These are phyloP conservation scores for Zootoca vivipara DNA, from an alignment of 2,113 vertebrate genomes.

Conservation along the genomic window DNA sequence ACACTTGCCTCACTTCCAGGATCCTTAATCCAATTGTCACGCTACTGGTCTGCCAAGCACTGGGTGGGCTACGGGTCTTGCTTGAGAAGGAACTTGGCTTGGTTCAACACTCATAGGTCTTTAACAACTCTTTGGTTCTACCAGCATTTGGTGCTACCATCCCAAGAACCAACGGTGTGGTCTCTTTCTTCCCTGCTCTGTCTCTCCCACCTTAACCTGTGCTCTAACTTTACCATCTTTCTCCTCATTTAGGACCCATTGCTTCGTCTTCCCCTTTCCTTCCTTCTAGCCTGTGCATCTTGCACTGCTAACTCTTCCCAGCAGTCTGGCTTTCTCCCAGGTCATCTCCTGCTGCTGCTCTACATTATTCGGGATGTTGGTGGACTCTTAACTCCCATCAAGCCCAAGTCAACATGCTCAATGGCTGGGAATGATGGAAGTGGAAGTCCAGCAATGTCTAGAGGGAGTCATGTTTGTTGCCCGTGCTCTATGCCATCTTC, in stretches of 20 bases:
- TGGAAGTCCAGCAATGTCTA: too few relatives aligned
- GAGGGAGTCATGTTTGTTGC: too few relatives aligned
- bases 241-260: not conserved
- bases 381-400: too few relatives aligned
- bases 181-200: not conserved
- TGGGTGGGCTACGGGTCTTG: not conserved
- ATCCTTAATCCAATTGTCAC: not conserved
- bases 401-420: not conserved
- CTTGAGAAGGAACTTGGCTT: not conserved
- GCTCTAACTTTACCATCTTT: not conserved
- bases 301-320: not conserved
- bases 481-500: too few relatives aligned
- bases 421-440: not conserved
- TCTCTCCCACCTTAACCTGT: too few relatives aligned
- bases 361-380: not conserved
- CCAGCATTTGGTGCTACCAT: not conserved
- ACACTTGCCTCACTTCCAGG: not conserved
- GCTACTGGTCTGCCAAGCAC: not conserved
- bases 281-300: not conserved
- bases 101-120: too few relatives aligned
- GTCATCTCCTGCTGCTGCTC: not conserved
- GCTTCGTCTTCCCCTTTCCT: not conserved
- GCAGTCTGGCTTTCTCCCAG: too few relatives aligned
- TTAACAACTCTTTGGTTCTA: too few relatives aligned
- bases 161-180: not conserved